phyloP scores from a whole-genome alignment of 2,113 vertebrate genomes.

The Chionomys nivalis region DNA sequence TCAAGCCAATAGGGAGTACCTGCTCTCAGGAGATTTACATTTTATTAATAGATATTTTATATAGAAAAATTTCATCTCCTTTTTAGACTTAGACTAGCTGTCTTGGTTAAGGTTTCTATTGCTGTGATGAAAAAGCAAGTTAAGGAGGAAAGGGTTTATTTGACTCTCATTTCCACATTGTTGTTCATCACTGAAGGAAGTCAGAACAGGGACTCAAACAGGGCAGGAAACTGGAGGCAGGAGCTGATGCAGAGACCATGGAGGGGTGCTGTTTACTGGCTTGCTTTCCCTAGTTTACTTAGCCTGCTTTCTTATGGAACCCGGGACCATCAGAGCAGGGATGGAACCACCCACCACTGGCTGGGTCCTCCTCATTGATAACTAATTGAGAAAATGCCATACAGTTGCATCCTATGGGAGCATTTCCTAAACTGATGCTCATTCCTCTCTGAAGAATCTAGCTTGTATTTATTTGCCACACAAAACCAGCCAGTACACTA shows the following conservation, averaged over 20 bases:
- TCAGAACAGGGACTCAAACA: neutral
- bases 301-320: neutral
- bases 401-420: no score
- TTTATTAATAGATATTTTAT: conserved; percentile 8
- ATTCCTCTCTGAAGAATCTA: neutral
- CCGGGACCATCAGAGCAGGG: neutral
- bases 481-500: neutral
- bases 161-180: neutral
- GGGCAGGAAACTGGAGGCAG: neutral
- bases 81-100: neutral
- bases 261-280: neutral
- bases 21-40: neutral
- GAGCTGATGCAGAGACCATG: neutral
- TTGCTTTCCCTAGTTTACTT: neutral
- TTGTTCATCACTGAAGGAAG: neutral
- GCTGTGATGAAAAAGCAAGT: neutral
- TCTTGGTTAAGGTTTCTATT: neutral
- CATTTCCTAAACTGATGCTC: neutral
- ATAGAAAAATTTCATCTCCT: neutral
- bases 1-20: neutral
- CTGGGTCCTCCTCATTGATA: neutral
- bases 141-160: neutral
- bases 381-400: neutral
- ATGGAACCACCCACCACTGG: neutral
- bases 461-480: neutral